Evolutionary conservation across 2,113 vertebrate species (phyloP), one percentile per base, ranked within the genome.

Genomic region (Seriola rivoliana): DNA sequence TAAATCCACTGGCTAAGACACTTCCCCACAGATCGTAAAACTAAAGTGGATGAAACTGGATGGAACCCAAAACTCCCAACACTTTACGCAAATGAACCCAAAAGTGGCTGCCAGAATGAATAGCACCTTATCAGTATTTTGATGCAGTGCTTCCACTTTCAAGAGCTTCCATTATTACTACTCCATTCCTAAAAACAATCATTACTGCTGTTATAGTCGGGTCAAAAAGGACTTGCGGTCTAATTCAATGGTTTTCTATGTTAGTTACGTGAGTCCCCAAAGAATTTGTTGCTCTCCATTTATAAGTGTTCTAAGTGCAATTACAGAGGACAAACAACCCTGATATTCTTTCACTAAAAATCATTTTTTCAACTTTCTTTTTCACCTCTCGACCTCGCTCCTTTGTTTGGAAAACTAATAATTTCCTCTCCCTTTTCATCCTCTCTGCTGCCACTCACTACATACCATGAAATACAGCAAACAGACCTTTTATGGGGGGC

Each of bases 1-100:
- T 48, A 74, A 73, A 32, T 77, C 48, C 54, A 59, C 17, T 3
- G 19, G 40, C 48, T 60, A 3, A 82, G 34, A 74, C 60, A 38
- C 70, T 29, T 68, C 12, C 21, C 67, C 44, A 85, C 87, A 88
- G 89, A 86, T 81, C 44, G 34, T 87, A 34, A 63, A 75, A 76
- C 63, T 83, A 88, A 92, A 91, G 89, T 92, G 85, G 90, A 91
- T 92, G 81, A 93, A 90, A 88, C 88, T 92, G 75, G 90, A 91
- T 38, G 64, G n/a, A 44, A 32, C 72, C 88, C 89, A 85, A 86
- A 85, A 63, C 78, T 59, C 38, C 38, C 34, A 70, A 82, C 85
- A 87, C 90, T 90, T 93, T 69, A 92, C 75, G 87, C 80, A 92
- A 92, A 92, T 91, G 69, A 89, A 86, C 85, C 72, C 21, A 75